Conservation (phyloP, 2,888 invertebrate genomes). For the Shargacucullia verbasci region DNA sequence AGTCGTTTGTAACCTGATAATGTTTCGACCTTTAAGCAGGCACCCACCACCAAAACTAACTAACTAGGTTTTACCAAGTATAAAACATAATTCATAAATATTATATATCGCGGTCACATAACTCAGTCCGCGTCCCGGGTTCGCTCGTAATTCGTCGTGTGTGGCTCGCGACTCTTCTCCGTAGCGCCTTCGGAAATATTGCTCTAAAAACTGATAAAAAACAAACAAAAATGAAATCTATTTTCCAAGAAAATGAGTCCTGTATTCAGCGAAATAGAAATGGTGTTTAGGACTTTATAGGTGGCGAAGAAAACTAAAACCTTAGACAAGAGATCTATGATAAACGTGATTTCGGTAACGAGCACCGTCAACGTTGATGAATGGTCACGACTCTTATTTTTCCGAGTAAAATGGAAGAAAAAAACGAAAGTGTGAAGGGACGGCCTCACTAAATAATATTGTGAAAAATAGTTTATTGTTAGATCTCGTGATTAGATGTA, state of each 20-base stretch:
- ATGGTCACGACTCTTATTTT: constrained; percentile 82
- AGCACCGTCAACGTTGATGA: constrained; percentile 80
- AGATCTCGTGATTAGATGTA: constrained; percentile 86
- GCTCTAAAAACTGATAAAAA: constrained; percentile 57
- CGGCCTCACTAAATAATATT: constrained; percentile 80
- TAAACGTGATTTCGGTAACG: constrained; percentile 88
- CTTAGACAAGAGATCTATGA: constrained; percentile 88
- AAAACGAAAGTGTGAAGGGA: constrained; percentile 77
- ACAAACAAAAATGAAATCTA: constrained; percentile 63
- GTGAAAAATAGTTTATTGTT: constrained; percentile 87
- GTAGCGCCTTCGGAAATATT: constrained; percentile 70
- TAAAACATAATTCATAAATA: constrained; percentile 81
- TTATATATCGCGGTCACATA: constrained; percentile 83
- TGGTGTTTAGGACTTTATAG: constrained; percentile 58
- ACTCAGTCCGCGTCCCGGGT: constrained; percentile 80
- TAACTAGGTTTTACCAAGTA: constrained; percentile 72
- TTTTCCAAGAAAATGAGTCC: constrained; percentile 51
- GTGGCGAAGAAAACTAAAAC: constrained; percentile 71
- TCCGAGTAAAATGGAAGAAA: constrained; percentile 77
- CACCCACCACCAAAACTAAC: constrained; percentile 51
- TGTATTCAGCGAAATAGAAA: constrained; percentile 44
- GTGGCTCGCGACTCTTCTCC: constrained; percentile 85
- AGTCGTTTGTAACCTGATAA: constrained; percentile 29
- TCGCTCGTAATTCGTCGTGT: constrained; percentile 87
- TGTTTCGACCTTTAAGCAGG: constrained; percentile 28